phyloP scores from a whole-genome alignment of 2,888 invertebrate genomes.

The Ormyrus rosae region DNA sequence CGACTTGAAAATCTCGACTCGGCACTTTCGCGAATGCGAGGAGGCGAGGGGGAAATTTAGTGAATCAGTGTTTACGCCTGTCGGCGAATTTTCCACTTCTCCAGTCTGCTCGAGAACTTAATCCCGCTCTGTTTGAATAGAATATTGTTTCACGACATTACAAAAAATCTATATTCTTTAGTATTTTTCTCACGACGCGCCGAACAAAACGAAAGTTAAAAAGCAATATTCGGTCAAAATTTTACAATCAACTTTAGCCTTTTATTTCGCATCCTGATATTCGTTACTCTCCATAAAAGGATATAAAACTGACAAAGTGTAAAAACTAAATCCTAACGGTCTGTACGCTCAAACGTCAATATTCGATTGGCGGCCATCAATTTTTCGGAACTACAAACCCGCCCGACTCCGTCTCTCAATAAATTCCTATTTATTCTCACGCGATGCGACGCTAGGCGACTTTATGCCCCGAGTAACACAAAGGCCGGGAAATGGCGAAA shows the following conservation, averaged over 20 bases:
- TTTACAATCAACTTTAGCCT: conserved; percentile 17
- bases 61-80: too few species aligned
- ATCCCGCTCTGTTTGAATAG: too few species aligned
- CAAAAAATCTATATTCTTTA: too few species aligned
- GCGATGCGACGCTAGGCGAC: neutral
- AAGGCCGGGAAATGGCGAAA: conserved; percentile 1
- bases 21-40: too few species aligned
- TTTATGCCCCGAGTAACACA: neutral
- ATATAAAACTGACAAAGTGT: too few species aligned
- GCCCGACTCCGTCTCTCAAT: neutral
- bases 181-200: too few species aligned
- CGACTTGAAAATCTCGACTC: too few species aligned
- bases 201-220: too few species aligned
- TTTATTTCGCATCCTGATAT: conserved; percentile 5
- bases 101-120: too few species aligned
- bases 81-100: too few species aligned
- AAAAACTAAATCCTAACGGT: neutral
- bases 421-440: conserved; percentile 17
- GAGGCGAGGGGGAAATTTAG: too few species aligned
- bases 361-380: neutral
- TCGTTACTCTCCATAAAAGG: neutral
- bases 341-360: neutral
- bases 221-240: neutral
- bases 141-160: too few species aligned
- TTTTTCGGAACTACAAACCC: neutral